These are phyloP conservation scores for Gibbula magus DNA, from an alignment of 2,888 invertebrate species.

Conservation along the genomic window DNA sequence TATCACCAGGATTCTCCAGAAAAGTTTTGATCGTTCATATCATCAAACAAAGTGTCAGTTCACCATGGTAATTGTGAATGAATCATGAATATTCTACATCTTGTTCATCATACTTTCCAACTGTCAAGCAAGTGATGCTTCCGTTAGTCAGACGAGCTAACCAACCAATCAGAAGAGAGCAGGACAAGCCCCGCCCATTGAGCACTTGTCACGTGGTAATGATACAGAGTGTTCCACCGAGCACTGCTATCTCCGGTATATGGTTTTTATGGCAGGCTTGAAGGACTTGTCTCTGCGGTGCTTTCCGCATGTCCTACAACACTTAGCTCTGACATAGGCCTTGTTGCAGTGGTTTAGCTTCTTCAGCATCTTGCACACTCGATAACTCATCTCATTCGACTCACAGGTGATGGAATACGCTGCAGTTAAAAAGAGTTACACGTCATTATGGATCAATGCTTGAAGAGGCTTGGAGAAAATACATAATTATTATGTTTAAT, in stretches of 20 bases:
- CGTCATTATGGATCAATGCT: background rate
- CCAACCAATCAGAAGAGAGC: constrained; percentile 1
- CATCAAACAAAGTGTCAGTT: background rate
- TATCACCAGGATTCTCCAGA: background rate
- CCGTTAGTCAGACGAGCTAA: background rate
- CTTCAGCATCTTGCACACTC: constrained; percentile 65
- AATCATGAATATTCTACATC: background rate
- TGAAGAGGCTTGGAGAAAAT: too few species aligned
- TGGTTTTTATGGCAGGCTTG: constrained; percentile 13
- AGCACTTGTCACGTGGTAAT: background rate
- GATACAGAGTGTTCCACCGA: background rate
- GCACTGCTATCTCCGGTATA: background rate
- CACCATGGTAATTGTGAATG: background rate
- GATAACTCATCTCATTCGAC: constrained; percentile 63
- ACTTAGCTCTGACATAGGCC: constrained; percentile 66
- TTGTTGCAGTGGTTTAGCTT: constrained; percentile 66
- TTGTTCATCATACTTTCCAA: background rate
- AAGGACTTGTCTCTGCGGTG: constrained; percentile 37
- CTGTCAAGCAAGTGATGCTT: background rate
- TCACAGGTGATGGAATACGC: constrained; percentile 59
- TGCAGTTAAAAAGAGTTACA: constrained; percentile 45
- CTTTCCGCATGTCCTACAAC: constrained; percentile 67
- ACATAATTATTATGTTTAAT: too few species aligned
- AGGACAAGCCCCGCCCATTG: constrained; percentile 13
- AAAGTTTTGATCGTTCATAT: background rate